A percentile compares a stretch with the other conserved stretches of the same genome.
phyloP scores from a whole-genome alignment of 2,888 invertebrate species.

The Petrolisthes manimaculis region DNA sequence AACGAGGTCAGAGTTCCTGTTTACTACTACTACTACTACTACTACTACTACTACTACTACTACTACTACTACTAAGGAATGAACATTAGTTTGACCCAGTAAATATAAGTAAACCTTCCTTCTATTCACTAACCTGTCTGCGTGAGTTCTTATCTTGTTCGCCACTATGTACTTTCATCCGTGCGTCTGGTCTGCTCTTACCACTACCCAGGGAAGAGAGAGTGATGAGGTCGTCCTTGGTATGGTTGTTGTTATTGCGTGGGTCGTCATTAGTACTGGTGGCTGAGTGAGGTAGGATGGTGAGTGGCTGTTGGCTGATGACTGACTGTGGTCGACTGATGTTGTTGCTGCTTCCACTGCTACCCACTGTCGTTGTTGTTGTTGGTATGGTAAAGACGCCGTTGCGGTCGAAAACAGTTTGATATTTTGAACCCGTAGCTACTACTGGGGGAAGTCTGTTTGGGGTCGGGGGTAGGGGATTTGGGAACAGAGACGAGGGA shows the following conservation, averaged over 20 bases:
- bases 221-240: conserved; percentile 12
- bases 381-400: conserved; percentile 36
- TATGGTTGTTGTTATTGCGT: background rate
- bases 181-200: background rate
- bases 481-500: conserved; percentile 1
- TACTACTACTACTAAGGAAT: no score
- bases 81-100: no score
- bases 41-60: no score
- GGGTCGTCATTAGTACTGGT: background rate
- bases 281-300: conserved; percentile 14
- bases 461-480: background rate
- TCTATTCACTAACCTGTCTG: no score
- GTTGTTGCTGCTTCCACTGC: background rate
- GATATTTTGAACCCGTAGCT: conserved; percentile 23
- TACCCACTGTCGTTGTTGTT: background rate
- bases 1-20: no score
- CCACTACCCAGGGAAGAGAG: conserved; percentile 15
- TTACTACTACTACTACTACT: no score
- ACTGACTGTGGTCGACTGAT: background rate
- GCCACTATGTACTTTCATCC: no score
- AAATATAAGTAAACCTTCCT: no score
- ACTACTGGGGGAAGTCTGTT: conserved; percentile 15
- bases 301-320: conserved; percentile 29
- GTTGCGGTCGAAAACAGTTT: conserved; percentile 23
- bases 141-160: no score